Base-by-base conservation (phyloP, 2,113 vertebrate species). In the Cyprinodon brontotheroides region DNA sequence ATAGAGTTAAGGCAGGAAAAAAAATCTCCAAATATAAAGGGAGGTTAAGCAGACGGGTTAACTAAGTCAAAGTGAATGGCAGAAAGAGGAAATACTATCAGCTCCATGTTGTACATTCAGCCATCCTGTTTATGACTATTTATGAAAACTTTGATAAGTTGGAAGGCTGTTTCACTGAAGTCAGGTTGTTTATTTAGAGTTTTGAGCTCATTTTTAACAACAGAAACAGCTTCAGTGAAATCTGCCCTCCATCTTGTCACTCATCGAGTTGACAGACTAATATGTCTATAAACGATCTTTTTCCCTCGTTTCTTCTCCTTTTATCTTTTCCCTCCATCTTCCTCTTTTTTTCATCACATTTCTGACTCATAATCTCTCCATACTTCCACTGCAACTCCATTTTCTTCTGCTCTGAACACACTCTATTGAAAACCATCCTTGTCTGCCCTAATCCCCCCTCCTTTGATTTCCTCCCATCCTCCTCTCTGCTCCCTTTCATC, bases 221-320 rank as follows among this genome's bases (percentile, higher is more conserved):
- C 50, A 39, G 63, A 41, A 17, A 15, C 65, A 38, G 82, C 86
- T 90, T 61, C 89, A 88, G 94, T 94, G 93, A 95, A 92, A 91
- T 91, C 87, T 83, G 94, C 94, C 89, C 77, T 93, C 92, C 94
- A 93, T 92, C 77, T 53, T 89, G 78, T 89, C 88, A 70, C 93
- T 82, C 70, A 84, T 74, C 80, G 84, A 71, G 81, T 92, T 89
- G 88, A 88, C 83, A 87, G 81, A 92, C 91, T 94, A 92, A 93
- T 92, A 92, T 90, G 87, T 77, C 88, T 92, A 65, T 92, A 81
- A 87, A 82, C 81, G 1, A 91, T 91, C 90, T 91, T 89, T 89
- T 88, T 73, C 72, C 41, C 77, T 69, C 48, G 22, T 50, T 76
- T 77, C 53, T 65, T 79, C 64, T 68, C 62, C 64, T 62, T 53